Evolutionary conservation across 2,797 vertebrate species (phyloP).

Genomic region (Enteromius treurensis): DNA sequence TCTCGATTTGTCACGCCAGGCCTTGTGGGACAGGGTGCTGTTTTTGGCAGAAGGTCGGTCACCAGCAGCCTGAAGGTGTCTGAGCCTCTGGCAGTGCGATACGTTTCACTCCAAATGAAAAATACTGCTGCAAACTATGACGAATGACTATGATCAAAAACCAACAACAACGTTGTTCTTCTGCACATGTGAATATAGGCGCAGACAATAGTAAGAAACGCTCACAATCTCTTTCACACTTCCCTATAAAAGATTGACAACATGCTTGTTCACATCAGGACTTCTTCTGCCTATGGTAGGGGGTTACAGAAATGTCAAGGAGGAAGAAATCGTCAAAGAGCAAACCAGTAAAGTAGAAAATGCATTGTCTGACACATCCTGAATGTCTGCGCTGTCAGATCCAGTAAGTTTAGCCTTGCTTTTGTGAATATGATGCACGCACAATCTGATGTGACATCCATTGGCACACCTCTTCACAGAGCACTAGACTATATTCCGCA

Average conservation of each 20-base stretch:
- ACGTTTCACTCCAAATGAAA: slow-evolving; percentile 29
- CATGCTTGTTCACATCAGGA: slow-evolving; percentile 33
- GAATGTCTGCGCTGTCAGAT: slow-evolving; percentile 39
- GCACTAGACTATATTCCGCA: slow-evolving; percentile 25
- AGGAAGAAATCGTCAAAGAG: slow-evolving; percentile 37
- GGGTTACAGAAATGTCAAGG: slow-evolving; percentile 40
- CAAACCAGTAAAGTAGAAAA: slow-evolving; percentile 25
- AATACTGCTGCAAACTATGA: slow-evolving; percentile 26
- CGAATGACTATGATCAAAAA: slow-evolving; percentile 27
- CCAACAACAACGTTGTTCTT: background rate
- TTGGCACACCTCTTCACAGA: slow-evolving; percentile 26
- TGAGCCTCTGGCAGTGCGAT: slow-evolving; percentile 9
- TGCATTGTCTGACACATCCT: slow-evolving; percentile 17
- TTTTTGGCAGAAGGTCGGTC: slow-evolving; percentile 48
- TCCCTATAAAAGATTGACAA: slow-evolving; percentile 2
- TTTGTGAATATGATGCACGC: slow-evolving; percentile 29
- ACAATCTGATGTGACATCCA: slow-evolving; percentile 41
- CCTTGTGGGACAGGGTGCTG: slow-evolving; percentile 35
- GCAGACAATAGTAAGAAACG: background rate
- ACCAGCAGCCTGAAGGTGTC: slow-evolving; percentile 24
- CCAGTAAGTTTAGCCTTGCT: slow-evolving; percentile 36
- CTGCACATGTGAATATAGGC: background rate
- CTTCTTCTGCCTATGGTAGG: slow-evolving; percentile 17
- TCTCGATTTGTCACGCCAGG: slow-evolving; percentile 31
- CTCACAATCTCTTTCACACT: slow-evolving; percentile 2